Evolutionary conservation across 2,113 vertebrate genomes (phyloP), one percentile per base, ranked within the genome.

Genomic region (Columba livia): DNA sequence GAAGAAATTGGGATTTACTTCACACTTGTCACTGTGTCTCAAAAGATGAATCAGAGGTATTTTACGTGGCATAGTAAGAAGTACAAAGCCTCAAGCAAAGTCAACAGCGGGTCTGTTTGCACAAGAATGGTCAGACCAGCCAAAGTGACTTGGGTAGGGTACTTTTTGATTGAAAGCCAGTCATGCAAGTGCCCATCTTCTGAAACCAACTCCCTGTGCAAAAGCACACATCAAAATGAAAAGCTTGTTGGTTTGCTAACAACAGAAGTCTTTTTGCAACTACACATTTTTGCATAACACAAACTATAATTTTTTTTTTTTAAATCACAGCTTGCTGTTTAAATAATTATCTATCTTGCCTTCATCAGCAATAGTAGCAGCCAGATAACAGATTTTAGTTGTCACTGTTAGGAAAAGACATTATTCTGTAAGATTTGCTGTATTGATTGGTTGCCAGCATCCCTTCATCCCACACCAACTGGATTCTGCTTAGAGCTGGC

Each of bases 301-400:
- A 72, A 91, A 87, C 78, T 74, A 80, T 36, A n/a, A n/a, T 23
- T 67, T 26, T 75, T 23, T 67, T 26, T 78, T 40, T 40, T 44
- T 70, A 25, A 51, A 89, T 96, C 87, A 82, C 86, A 91, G 83
- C 28, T 94, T 82, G 44, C 29, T 93, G 77, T 92, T 98, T 94
- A 96, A 96, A 87, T 97, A 93, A 96, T 87, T 88, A 90, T 81
- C 93, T 91, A 8, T 58, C 74, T 75, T 94, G 89, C 60, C 88
- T 94, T 85, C 65, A 79, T 94, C 85, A 94, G 87, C 95, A 97
- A 58, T 85, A 65, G 73, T 47, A 77, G 74, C 85, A 95, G 72
- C 93, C 89, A 95, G 92, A 95, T 91, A 97, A 95, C 97, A 98
- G 97, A 94, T 97, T 97, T 97, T 94, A 94, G 82, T 96, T 97